phyloP scores from a whole-genome alignment of 2,797 vertebrate genomes.

The Intellagama lesueurii region DNA sequence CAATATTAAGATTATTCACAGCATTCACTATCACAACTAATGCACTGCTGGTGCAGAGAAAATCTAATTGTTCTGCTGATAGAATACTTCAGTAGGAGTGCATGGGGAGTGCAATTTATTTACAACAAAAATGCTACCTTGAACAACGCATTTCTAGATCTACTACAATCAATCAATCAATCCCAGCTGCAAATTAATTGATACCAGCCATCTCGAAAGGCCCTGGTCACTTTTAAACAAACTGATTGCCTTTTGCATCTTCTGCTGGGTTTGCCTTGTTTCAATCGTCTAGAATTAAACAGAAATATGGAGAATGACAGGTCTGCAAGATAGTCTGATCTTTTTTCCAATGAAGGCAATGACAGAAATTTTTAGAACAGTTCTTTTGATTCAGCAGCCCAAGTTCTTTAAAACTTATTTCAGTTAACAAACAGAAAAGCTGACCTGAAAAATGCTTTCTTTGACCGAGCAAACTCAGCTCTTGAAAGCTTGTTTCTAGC shows the following conservation, averaged over 20 bases:
- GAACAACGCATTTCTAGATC: not conserved
- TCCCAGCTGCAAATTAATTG: not conserved
- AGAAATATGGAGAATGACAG: not conserved
- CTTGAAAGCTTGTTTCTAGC: too few species aligned
- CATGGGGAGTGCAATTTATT: not conserved
- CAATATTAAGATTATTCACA: not conserved
- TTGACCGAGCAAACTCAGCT: not conserved
- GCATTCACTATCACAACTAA: not conserved
- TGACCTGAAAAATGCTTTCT: not conserved
- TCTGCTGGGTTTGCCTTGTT: not conserved
- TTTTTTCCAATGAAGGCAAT: not conserved
- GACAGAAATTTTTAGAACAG: not conserved
- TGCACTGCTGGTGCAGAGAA: not conserved
- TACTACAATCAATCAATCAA: not conserved
- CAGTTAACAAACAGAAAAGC: not conserved
- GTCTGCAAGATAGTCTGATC: not conserved
- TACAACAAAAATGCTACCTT: not conserved
- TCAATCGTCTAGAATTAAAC: too few species aligned
- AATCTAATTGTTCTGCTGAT: not conserved
- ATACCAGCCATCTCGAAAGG: not conserved
- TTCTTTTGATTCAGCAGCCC: not conserved
- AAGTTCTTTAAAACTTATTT: not conserved
- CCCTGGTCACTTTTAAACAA: not conserved
- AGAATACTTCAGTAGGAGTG: too few species aligned
- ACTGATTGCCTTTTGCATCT: not conserved